Base-by-base conservation (phyloP, 1,140 invertebrate species). In the Lordiphosa mommai region DNA sequence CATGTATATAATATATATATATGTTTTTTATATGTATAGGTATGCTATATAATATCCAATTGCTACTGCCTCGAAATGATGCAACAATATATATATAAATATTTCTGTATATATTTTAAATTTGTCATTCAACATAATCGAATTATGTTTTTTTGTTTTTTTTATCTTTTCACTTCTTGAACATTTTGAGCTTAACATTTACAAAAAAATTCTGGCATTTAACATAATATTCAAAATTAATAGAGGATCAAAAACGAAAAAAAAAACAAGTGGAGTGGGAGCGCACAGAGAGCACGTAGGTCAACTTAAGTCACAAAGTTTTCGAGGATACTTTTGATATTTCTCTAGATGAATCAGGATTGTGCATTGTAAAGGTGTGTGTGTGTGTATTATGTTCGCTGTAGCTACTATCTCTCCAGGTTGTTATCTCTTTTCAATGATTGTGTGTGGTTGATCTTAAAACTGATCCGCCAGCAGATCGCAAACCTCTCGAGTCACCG, bases 381-480 rank as follows among this genome's bases (percentile, higher is more conserved):
- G n/a, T n/a, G 71, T 61, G 70, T 53, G 12, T 38, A 16, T 57
- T 80, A 74, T 64, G 60, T 57, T 73, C 43, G 63, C 61, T 74
- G 38, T 61, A 59, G 65, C 46, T 47, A 47, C 48, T 58, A 47
- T 55, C 40, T 58, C 38, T 48, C 36, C 66, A 51, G 17, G 51
- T n/a, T n/a, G 43, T 55, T 47, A 40, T 36, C 17, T 30, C 60
- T 50, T 44, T 50, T n/a, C 55, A 33, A 48, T 59, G 65, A 65
- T 64, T 69, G 61, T 61, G 63, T 41, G 27, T 41, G 33, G 9
- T 27, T 36, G 33, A 34, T 36, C 70, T 86, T 93, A 94, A 92
- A 98, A 97, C 90, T 97, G 96, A 90, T 98, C 96, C 86, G 93
- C 92, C 71, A 98, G 91, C 61, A 98, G 91, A 89, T 97, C 93